These are phyloP conservation scores for Sebastolobus altivelis DNA, from an alignment of 2,797 vertebrate genomes.

Conservation along the genomic window DNA sequence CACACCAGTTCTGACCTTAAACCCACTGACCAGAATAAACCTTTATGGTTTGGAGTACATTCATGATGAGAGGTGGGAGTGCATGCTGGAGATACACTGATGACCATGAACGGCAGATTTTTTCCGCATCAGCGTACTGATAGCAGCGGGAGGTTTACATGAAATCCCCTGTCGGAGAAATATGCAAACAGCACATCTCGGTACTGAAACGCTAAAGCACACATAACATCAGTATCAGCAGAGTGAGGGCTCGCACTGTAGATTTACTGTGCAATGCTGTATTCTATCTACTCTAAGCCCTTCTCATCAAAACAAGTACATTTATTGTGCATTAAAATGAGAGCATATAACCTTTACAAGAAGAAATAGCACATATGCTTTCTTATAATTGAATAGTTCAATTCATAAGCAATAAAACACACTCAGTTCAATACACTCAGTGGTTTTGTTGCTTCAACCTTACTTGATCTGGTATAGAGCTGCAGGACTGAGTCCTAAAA, in stretches of 20 bases:
- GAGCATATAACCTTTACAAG: neutral
- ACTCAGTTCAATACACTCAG: neutral
- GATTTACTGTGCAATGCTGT: neutral
- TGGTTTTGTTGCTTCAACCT: neutral
- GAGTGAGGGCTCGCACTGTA: neutral
- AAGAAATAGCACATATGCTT: neutral
- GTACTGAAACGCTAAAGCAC: slow-evolving; percentile 13
- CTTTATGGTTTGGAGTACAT: neutral
- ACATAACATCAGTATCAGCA: slow-evolving; percentile 10
- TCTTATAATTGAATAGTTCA: neutral
- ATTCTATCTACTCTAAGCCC: neutral
- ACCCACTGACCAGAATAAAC: slow-evolving; percentile 42
- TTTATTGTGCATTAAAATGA: neutral
- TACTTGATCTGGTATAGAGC: neutral
- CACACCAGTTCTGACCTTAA: slow-evolving; percentile 56
- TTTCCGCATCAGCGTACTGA: slow-evolving; percentile 11
- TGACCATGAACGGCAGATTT: slow-evolving; percentile 37
- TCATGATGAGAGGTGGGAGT: slow-evolving; percentile 8
- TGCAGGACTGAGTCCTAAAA: no score
- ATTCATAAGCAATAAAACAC: neutral
- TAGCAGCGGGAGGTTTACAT: slow-evolving; percentile 35
- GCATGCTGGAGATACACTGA: slow-evolving; percentile 14
- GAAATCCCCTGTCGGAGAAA: slow-evolving; percentile 34
- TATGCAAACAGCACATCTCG: slow-evolving; percentile 29
- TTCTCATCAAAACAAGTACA: neutral